Evolutionary conservation across 2,797 vertebrate species (phyloP), one percentile per base, ranked within the genome.

Genomic region (Enteromius treurensis): DNA sequence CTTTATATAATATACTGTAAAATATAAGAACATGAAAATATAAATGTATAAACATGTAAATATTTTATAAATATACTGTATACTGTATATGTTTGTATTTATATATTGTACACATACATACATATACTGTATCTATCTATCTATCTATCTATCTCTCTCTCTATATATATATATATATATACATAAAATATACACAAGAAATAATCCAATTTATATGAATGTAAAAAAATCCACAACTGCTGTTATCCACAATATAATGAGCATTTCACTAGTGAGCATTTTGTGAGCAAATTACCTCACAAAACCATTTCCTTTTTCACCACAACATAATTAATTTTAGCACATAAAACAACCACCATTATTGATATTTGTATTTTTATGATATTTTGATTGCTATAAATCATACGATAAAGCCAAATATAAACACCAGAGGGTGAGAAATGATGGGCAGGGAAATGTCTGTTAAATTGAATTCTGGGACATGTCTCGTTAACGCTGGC

Each of bases 401-500:
- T 86, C 60, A 82, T 51, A 29, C 7, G 6, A 69, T 82, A 62
- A 80, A 75, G 71, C 60, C 32, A 83, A 80, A 80, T 69, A 68
- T 68, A 80, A 74, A 62, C 51, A 75, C 77, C 81, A 62, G 60
- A 51, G 81, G 76, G 40, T 40, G 62, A 34, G 32, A 32, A 75
- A 80, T 80, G 81, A 86, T 69, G 62, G 53, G 29, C 77, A 86
- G 73, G 53, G 45, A 78, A 67, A 83, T 83, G 45, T 80, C 45
- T 79, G 70, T 45, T 55, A 51, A 76, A 83, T 45, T 80, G 85
- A 86, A 76, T 86, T 83, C 71, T 55, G 77, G 47, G 37, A 80
- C 71, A 77, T 77, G 77, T 82, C 77, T 85, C 55, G 68, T 86
- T 84, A 86, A 62, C 77, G 60, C 71, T 55, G 32, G 85, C 85